These are phyloP conservation scores for Chlamydotis undulata DNA, from an alignment of 2,113 vertebrate genomes.

Conservation along the genomic window DNA sequence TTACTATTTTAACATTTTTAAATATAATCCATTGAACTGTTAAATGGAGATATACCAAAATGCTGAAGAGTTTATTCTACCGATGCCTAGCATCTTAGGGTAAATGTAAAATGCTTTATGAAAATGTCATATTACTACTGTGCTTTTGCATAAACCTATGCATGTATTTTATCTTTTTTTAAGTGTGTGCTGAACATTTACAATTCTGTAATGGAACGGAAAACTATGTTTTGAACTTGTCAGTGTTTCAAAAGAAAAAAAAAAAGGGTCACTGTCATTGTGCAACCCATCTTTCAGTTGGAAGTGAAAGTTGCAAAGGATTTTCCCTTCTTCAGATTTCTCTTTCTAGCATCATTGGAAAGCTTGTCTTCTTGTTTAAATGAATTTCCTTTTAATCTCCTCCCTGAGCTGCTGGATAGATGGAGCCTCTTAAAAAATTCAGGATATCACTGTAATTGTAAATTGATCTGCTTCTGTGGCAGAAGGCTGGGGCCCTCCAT, in stretches of 20 bases:
- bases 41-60: background rate
- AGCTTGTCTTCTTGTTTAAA: constrained; percentile 78
- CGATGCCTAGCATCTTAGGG: background rate
- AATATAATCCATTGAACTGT: background rate
- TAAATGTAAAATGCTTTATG: background rate
- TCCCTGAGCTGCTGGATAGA: constrained; percentile 74
- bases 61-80: background rate
- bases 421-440: constrained; percentile 85
- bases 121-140: background rate
- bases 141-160: background rate
- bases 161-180: background rate
- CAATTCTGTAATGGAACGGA: background rate
- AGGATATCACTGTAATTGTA: constrained; percentile 71
- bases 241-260: background rate
- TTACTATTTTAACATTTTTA: background rate
- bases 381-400: constrained; percentile 82
- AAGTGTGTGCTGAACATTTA: background rate
- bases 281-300: background rate
- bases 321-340: constrained; percentile 28
- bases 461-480: constrained; percentile 66
- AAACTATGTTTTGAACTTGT: background rate
- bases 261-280: background rate
- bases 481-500: constrained; percentile 21
- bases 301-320: constrained; percentile 29
- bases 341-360: constrained; percentile 61